Evolutionary conservation across 1,140 invertebrate species (phyloP).

Genomic region (Theocolax elegans): DNA sequence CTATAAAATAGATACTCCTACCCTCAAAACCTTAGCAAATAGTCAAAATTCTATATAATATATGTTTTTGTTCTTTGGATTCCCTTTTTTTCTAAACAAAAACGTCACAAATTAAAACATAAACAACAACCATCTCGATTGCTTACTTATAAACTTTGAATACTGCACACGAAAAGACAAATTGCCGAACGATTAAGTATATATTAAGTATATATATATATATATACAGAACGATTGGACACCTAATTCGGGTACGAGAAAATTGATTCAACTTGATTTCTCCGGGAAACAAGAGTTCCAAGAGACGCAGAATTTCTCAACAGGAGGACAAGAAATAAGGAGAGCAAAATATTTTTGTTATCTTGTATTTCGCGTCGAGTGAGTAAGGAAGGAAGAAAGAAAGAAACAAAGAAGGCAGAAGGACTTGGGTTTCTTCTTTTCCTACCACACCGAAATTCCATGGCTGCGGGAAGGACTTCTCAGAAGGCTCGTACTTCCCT

Average conservation of each 20-base stretch:
- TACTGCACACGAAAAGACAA: no score
- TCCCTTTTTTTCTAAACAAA: no score
- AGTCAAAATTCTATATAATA: no score
- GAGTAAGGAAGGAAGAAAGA: background rate
- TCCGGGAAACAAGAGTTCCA: slow-evolving; percentile 29
- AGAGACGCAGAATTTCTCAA: slow-evolving; percentile 8
- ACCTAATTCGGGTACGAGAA: slow-evolving; percentile 36
- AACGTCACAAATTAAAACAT: no score
- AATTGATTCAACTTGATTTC: slow-evolving; percentile 38
- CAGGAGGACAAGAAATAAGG: background rate
- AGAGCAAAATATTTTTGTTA: slow-evolving; percentile 37
- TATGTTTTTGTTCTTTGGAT: no score
- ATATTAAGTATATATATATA: no score
- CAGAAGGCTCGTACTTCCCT: slow-evolving; percentile 19
- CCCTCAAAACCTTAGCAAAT: no score
- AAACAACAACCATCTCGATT: no score
- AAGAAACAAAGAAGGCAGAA: background rate
- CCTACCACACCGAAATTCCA: slow-evolving; percentile 37
- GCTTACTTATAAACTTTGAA: no score
- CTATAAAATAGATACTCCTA: no score
- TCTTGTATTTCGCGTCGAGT: slow-evolving; percentile 34
- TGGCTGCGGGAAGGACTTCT: slow-evolving; percentile 30
- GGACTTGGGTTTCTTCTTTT: background rate
- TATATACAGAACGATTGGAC: slow-evolving; percentile 12
- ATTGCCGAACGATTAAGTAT: no score